phyloP scores from a whole-genome alignment of 2,113 vertebrate species.

The Zootoca vivipara region DNA sequence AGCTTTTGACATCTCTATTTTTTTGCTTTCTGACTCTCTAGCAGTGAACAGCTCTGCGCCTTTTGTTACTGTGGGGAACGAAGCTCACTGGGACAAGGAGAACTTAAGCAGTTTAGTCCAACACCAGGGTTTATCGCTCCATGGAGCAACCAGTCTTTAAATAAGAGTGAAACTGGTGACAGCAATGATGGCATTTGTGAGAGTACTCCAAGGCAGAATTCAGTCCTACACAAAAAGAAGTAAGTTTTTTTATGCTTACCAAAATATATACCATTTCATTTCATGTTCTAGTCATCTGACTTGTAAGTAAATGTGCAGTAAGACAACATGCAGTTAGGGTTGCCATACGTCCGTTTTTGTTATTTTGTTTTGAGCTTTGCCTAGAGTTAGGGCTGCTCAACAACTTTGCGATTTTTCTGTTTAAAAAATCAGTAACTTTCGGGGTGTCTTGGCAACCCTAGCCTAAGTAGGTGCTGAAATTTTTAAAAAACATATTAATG shows the following conservation, averaged over 20 bases:
- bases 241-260: conserved; percentile 61
- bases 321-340: neutral
- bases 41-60: conserved; percentile 94
- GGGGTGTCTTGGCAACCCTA: too few relatives aligned
- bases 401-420: too few relatives aligned
- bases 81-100: conserved; percentile 93
- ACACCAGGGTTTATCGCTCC: conserved; percentile 86
- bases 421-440: too few relatives aligned
- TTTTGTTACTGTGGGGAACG: conserved; percentile 94
- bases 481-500: neutral
- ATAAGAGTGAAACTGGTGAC: conserved; percentile 79
- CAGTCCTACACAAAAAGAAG: conserved; percentile 79
- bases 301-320: neutral
- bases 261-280: neutral
- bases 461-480: neutral
- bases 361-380: neutral
- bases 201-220: conserved; percentile 73
- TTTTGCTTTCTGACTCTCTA: conserved; percentile 32
- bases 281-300: neutral
- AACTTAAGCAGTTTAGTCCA: conserved; percentile 89
- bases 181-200: conserved; percentile 78
- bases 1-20: neutral
- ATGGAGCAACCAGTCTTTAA: conserved; percentile 83
- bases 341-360: neutral
- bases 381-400: too few relatives aligned